phyloP scores from a whole-genome alignment of 2,113 vertebrate genomes.

The Agapornis roseicollis region DNA sequence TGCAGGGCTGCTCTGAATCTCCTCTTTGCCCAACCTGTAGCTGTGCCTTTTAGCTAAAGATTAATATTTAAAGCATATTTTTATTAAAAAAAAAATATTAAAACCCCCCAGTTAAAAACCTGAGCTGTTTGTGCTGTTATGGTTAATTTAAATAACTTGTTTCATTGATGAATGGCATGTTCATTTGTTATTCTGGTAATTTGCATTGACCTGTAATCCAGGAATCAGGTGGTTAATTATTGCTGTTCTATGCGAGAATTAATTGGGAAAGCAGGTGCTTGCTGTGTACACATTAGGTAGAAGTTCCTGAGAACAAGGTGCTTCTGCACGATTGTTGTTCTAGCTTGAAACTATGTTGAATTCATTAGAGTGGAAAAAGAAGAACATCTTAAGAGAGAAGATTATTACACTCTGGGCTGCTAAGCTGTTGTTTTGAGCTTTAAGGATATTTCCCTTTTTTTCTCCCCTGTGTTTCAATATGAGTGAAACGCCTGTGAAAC shows the following conservation, averaged over 20 bases:
- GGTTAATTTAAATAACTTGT: not conserved
- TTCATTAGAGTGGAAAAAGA: not conserved
- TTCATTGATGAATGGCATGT: not conserved
- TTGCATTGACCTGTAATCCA: not conserved
- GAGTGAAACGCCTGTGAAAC: not conserved
- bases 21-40: too few relatives aligned
- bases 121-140: not conserved
- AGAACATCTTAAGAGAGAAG: not conserved
- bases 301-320: not conserved
- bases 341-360: not conserved
- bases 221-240: conserved; percentile 2
- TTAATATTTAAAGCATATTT: not conserved
- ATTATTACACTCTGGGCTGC: not conserved
- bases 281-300: not conserved
- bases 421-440: not conserved
- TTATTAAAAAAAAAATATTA: not conserved
- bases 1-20: too few relatives aligned
- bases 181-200: not conserved
- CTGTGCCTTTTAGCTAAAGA: not conserved
- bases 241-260: not conserved
- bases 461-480: not conserved
- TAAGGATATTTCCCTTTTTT: not conserved
- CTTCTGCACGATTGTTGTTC: not conserved
- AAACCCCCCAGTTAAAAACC: not conserved
- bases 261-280: not conserved